Percentiles rank a stretch among this genome's conserved stretches.
These are phyloP conservation scores for Myotis findleyi DNA, from an alignment of 2,797 vertebrate species.

Conservation along the genomic window DNA sequence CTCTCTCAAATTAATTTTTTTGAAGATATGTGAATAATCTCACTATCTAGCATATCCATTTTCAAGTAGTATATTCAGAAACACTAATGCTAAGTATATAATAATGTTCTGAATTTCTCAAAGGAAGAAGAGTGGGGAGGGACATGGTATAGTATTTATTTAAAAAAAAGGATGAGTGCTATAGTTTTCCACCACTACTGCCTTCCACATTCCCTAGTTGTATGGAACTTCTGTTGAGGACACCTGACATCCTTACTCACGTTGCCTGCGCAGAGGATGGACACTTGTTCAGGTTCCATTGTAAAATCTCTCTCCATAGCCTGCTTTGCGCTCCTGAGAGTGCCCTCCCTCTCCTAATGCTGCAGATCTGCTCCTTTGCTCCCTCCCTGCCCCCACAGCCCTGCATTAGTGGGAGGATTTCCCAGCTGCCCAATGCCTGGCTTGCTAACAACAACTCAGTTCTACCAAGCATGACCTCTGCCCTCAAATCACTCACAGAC, in stretches of 20 bases:
- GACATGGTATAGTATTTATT: background rate
- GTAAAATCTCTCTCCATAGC: background rate
- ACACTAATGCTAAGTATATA: background rate
- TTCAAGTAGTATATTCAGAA: background rate
- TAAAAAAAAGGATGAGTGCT: background rate
- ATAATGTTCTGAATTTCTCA: conserved; percentile 22
- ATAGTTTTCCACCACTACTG: background rate
- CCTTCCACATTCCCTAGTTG: background rate
- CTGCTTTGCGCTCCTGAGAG: background rate
- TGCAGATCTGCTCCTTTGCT: background rate
- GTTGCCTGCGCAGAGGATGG: background rate
- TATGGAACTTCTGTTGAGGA: background rate
- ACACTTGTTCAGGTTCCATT: background rate
- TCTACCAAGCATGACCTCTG: background rate
- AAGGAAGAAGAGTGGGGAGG: background rate
- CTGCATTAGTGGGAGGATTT: background rate
- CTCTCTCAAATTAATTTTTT: too few species aligned
- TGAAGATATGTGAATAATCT: background rate
- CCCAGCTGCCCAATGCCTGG: background rate
- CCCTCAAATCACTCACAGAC: background rate
- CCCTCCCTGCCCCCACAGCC: background rate
- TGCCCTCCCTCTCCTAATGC: background rate
- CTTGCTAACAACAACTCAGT: background rate
- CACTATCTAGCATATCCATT: background rate
- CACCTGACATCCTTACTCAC: background rate